Percentiles rank a stretch among this genome's conserved stretches.
Conservation (phyloP, 2,888 invertebrate genomes). For the Lithophane semibrunnea region DNA sequence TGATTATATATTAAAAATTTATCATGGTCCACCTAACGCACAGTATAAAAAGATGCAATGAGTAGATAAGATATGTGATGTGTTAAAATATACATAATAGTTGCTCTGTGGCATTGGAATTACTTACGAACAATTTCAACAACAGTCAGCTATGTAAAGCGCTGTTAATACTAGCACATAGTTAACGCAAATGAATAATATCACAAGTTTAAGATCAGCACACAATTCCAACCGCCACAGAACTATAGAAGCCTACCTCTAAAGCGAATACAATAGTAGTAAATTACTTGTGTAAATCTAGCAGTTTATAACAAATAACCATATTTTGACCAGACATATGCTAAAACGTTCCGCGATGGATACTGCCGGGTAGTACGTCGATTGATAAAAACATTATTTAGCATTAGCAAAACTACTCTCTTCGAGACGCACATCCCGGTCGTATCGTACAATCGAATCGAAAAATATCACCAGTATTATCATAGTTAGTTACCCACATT, state of each 20-base stretch:
- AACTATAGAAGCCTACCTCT: conserved; percentile 79
- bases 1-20: conserved; percentile 67
- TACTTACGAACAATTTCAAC: conserved; percentile 51
- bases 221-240: conserved; percentile 73
- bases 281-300: conserved; percentile 81
- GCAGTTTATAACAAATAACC: conserved; percentile 78
- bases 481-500: conserved; percentile 72
- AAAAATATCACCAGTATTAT: conserved; percentile 84
- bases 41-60: conserved; percentile 86
- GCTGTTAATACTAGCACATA: conserved; percentile 65
- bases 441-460: conserved; percentile 70
- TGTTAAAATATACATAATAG: conserved; percentile 79
- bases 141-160: conserved; percentile 48
- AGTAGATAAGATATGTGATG: conserved; percentile 89
- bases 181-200: conserved; percentile 65
- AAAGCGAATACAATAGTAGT: conserved; percentile 84
- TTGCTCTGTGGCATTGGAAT: conserved; percentile 68
- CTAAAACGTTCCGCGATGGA: conserved; percentile 64
- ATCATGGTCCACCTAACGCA: conserved; percentile 86
- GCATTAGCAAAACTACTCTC: conserved; percentile 65
- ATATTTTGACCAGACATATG: conserved; percentile 83
- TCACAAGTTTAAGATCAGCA: conserved; percentile 62
- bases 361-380: conserved; percentile 60
- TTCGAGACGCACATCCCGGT: conserved; percentile 67
- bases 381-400: conserved; percentile 54